Conservation (phyloP, 1,140 invertebrate species). For the Heliconius nattereri region DNA sequence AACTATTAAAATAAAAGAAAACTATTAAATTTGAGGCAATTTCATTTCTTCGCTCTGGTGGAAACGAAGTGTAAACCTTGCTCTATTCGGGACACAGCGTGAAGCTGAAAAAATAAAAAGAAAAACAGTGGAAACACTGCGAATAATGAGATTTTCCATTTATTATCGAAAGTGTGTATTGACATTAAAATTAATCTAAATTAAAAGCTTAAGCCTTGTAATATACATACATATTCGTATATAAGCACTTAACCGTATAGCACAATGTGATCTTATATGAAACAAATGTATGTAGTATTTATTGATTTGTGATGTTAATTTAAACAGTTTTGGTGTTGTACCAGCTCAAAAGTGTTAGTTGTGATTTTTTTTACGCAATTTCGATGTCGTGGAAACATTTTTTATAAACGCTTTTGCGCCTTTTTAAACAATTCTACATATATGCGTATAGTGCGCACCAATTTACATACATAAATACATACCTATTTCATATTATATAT, state of each 20-base stretch:
- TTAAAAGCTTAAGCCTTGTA: neutral
- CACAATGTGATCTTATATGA: constrained; percentile 34
- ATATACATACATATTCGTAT: neutral
- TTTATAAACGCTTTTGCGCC: constrained; percentile 77
- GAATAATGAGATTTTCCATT: neutral
- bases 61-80: too few species aligned
- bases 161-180: neutral
- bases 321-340: constrained; percentile 56
- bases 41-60: too few species aligned
- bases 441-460: constrained; percentile 42
- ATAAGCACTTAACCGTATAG: constrained; percentile 6
- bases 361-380: constrained; percentile 66
- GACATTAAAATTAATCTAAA: neutral
- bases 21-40: too few species aligned
- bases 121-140: neutral
- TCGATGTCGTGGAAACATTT: constrained; percentile 68
- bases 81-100: too few species aligned
- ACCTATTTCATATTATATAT: constrained; percentile 12
- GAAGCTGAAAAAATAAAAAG: too few species aligned
- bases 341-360: constrained; percentile 64
- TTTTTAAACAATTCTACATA: constrained; percentile 53
- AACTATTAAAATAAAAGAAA: too few species aligned
- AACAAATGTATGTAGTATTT: neutral
- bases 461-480: constrained; percentile 25
- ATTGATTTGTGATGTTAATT: constrained; percentile 24